Base-by-base conservation (phyloP, 1,140 invertebrate species). In the Apis cerana region DNA sequence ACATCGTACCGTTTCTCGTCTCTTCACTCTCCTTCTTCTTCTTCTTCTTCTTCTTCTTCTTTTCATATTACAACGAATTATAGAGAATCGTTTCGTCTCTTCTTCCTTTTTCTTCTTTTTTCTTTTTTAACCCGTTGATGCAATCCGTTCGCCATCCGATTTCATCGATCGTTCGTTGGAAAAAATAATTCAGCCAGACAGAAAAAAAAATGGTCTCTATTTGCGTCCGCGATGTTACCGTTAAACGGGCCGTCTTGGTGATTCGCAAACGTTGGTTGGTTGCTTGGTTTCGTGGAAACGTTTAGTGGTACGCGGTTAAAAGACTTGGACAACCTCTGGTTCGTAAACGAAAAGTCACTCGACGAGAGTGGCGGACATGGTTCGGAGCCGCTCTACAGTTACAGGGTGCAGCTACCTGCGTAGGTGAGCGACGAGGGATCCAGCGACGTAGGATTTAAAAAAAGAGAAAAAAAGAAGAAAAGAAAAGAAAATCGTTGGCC, bases 301-400 rank as follows among this genome's bases (percentile, higher is more conserved):
- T 33, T 83, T 80, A 83, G 62, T 68, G 71, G 71, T 68, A 65
- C 80, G 59, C 83, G 54, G 9, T 56, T 68, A 75, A 71, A 61
- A 48, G 59, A 67, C 23, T 56, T 8, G 23, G 48, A 23, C 72
- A 69, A 75, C 52, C 62, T 56, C 48, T 52, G n/a, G 33, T 76
- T 85, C 2, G 74, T 70, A 85, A 79, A 83, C 48, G 65, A 80
- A 79, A 85, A 85, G 75, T 85, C 61, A 62, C 67, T 68, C 61
- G 50, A 48, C 58, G 50, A 48, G 56, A 74, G 82, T 85, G 43
- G 52, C 54, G 59, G 54, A 77, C 58, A 59, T 27, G 72, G 52
- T 65, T 19, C 10, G 58, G 59, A 43, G 33, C 5, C 33, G 33
- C 33, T 23, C 33, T 23, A 54, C 72, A 43, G 33, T 79, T 83